Conservation (phyloP, 2,113 vertebrate species). For the Crypturellus undulatus region DNA sequence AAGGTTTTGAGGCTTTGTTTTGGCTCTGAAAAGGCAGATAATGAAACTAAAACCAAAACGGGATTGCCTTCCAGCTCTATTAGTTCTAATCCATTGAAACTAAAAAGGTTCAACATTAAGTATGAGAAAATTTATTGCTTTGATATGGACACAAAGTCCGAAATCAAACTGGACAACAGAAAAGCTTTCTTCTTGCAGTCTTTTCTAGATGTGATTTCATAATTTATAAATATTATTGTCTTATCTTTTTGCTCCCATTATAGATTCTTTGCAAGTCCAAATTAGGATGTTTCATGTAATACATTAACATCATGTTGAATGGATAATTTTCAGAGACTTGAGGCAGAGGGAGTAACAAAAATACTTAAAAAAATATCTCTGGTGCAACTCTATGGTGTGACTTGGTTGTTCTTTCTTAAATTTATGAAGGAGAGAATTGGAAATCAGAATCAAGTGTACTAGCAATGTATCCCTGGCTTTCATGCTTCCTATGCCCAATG, state of each 20-base stretch:
- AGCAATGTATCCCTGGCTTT: not conserved
- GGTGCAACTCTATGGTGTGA: not conserved
- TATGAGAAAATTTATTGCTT: rapidly evolving
- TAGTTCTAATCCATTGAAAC: not conserved
- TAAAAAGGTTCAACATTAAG: not conserved
- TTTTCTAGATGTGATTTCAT: not conserved
- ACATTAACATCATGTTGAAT: not conserved
- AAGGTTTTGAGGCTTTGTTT: not conserved
- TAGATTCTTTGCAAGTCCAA: not conserved
- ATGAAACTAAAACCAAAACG: not conserved
- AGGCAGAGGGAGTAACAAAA: not conserved
- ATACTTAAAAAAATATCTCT: not conserved
- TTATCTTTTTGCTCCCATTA: not conserved
- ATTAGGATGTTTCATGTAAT: not conserved
- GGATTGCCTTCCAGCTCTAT: not conserved
- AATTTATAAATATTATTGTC: not conserved
- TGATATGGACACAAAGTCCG: not conserved
- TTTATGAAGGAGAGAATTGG: not conserved
- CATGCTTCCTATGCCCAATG: not conserved
- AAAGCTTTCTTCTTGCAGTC: not conserved
- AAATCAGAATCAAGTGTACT: not conserved
- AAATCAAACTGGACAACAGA: not conserved
- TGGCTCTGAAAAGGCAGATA: not conserved
- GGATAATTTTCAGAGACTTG: not conserved
- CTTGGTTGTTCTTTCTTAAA: not conserved